Percentiles rank a stretch among this genome's conserved stretches.
Evolutionary conservation across 2,113 vertebrate species (phyloP).

Genomic region (Cyprichromis sp.): DNA sequence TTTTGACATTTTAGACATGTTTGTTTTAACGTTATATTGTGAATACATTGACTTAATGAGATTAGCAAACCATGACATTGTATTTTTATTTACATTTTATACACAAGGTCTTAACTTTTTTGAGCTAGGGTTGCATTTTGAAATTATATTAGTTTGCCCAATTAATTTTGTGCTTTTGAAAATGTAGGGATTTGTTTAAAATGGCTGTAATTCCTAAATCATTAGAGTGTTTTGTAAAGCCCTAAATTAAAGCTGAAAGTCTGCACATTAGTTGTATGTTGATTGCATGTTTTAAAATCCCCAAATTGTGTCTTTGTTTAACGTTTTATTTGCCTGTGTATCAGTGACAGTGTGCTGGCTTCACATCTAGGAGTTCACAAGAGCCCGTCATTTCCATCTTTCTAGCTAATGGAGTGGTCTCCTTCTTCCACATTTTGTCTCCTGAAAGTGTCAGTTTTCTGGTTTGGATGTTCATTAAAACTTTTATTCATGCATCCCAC

Average conservation of each 20-base stretch:
- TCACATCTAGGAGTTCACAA: neutral
- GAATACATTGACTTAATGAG: neutral
- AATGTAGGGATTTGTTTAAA: fast-evolving
- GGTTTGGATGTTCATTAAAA: neutral
- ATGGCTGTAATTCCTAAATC: neutral
- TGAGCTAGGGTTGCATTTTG: neutral
- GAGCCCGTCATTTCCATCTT: neutral
- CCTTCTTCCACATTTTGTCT: neutral
- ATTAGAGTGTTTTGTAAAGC: neutral
- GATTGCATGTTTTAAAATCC: neutral
- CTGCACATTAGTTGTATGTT: neutral
- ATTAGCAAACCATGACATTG: neutral
- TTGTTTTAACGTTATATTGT: neutral
- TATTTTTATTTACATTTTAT: neutral
- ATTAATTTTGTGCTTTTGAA: neutral
- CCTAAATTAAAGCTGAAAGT: neutral
- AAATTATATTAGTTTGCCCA: neutral
- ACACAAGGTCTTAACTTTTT: neutral
- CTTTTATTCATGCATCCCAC: neutral
- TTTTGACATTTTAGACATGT: neutral
- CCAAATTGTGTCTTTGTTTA: neutral
- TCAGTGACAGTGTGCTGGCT: neutral
- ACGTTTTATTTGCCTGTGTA: neutral
- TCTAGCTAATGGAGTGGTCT: neutral
- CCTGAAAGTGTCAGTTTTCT: neutral